Conservation (phyloP, 2,888 invertebrate species). For the Troglohyphantes excavatus region DNA sequence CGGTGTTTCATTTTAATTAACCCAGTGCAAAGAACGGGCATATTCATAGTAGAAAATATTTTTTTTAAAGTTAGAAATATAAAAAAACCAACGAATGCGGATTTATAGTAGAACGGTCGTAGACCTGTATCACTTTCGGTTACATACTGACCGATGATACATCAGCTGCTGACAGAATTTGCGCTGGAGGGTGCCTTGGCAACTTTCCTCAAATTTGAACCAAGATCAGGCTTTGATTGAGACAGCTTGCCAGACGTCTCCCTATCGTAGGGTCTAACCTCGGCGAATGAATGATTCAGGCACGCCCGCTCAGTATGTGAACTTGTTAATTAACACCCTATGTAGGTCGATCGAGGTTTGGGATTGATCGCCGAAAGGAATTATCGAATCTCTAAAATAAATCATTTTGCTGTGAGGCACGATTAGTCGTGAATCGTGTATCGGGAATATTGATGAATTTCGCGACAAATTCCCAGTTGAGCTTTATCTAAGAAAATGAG, state of each 20-base stretch:
- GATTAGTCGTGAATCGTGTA: neutral
- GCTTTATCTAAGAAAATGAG: neutral
- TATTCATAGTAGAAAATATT: no score
- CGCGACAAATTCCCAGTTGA: neutral
- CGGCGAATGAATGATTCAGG: constrained; percentile 27
- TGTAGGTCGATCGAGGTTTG: constrained; percentile 51
- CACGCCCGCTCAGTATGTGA: constrained; percentile 43
- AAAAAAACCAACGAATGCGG: no score
- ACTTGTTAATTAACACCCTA: constrained; percentile 62
- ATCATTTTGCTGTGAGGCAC: constrained; percentile 7
- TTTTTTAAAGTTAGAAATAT: no score
- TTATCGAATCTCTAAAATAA: constrained; percentile 45
- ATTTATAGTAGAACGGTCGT: neutral
- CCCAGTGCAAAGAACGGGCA: no score
- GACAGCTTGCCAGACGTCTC: constrained; percentile 17
- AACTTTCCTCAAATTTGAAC: constrained; percentile 11
- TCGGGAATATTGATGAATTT: constrained; percentile 12
- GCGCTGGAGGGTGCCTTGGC: neutral
- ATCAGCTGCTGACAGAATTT: constrained; percentile 6
- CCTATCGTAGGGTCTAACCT: constrained; percentile 33
- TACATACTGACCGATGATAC: neutral
- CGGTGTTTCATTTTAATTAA: no score
- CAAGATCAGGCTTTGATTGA: constrained; percentile 15
- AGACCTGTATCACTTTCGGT: constrained; percentile 5
- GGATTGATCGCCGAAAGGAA: constrained; percentile 32